phyloP scores from a whole-genome alignment of 2,888 invertebrate species.

The Luffia ferchaultella region DNA sequence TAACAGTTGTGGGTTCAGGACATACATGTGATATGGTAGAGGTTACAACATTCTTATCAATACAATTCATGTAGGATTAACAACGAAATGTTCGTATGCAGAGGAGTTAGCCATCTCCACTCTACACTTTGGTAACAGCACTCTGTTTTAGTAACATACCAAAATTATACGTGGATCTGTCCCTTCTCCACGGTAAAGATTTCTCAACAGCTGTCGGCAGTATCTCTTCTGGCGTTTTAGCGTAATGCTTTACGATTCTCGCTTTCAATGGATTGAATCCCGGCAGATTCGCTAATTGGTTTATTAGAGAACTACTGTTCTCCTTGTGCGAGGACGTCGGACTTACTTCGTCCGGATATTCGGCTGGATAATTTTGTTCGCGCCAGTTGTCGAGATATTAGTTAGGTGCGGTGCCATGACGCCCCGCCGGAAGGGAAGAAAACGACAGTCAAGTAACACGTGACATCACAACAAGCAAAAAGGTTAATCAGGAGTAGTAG shows the following conservation, averaged over 20 bases:
- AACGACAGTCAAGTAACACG: constrained; percentile 53
- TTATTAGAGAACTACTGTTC: constrained; percentile 75
- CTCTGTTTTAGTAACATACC: constrained; percentile 61
- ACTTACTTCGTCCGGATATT: constrained; percentile 57
- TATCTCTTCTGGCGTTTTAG: constrained; percentile 68
- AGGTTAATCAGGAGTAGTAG: constrained; percentile 15
- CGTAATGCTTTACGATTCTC: constrained; percentile 74
- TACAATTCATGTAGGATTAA: no score
- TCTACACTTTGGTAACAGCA: background rate
- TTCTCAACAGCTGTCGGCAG: constrained; percentile 81
- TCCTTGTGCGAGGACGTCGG: constrained; percentile 67
- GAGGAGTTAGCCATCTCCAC: background rate
- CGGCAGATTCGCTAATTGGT: constrained; percentile 73
- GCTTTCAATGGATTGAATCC: constrained; percentile 75
- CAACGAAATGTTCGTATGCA: background rate
- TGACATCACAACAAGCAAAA: constrained; percentile 43
- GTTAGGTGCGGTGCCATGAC: constrained; percentile 55
- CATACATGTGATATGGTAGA: no score
- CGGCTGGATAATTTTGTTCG: constrained; percentile 40
- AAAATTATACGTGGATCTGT: constrained; percentile 75
- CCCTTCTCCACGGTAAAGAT: constrained; percentile 86
- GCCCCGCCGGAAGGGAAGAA: constrained; percentile 62
- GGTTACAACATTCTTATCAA: no score
- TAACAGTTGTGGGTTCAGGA: no score
- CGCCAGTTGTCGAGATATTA: constrained; percentile 48